Conservation (phyloP, 2,113 vertebrate species). For the Microcebus griseorufus region DNA sequence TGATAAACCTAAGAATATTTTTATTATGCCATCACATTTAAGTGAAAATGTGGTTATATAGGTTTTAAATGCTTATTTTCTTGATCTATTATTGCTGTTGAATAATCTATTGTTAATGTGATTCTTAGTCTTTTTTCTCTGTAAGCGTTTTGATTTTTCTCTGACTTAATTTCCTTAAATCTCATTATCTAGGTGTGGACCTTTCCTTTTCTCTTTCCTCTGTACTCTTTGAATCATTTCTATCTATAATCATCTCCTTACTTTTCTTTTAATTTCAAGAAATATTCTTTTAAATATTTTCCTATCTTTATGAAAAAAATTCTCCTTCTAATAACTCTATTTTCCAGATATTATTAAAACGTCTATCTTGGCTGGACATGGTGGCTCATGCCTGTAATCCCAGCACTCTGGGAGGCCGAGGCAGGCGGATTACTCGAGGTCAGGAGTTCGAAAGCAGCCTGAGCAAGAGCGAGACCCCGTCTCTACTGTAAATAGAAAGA, state of each 20-base stretch:
- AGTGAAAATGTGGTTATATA: background rate
- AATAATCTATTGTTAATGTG: background rate
- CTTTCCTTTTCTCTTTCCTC: background rate
- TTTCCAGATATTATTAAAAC: background rate
- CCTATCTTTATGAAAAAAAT: background rate
- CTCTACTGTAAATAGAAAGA: too few species aligned
- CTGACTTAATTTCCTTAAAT: background rate
- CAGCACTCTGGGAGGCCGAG: too few species aligned
- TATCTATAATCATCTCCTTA: background rate
- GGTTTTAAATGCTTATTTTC: background rate
- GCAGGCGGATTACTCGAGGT: too few species aligned
- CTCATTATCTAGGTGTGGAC: background rate
- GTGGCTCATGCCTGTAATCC: too few species aligned
- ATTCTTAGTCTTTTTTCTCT: constrained; percentile 20
- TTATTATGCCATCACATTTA: background rate
- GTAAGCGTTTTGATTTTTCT: background rate
- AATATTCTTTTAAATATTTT: background rate
- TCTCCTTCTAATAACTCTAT: background rate
- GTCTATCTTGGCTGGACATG: background rate
- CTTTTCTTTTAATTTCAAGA: constrained; percentile 33
- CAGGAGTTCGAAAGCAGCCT: too few species aligned
- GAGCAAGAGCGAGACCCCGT: too few species aligned
- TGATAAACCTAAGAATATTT: background rate
- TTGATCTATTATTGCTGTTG: background rate
- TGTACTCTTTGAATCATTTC: background rate